These are phyloP conservation scores for Macheiramphus alcinus DNA, from an alignment of 2,113 vertebrate genomes.

Conservation along the genomic window DNA sequence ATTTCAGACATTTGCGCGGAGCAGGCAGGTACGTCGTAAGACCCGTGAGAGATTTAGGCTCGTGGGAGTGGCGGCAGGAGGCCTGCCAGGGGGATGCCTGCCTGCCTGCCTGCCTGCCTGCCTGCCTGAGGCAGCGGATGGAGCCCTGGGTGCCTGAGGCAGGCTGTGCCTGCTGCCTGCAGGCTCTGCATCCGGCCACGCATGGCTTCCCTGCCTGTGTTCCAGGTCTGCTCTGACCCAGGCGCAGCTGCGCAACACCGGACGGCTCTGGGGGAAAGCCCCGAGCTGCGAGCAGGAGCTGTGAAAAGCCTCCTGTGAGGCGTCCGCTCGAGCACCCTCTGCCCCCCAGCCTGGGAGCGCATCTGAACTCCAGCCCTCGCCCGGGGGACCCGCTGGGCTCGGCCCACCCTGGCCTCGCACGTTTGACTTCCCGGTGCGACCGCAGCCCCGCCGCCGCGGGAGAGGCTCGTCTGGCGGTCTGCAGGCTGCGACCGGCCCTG, in stretches of 20 bases:
- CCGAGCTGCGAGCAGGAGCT: neutral
- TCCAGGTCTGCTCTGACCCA: neutral
- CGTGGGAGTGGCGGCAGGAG: neutral
- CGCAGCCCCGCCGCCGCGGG: accelerated
- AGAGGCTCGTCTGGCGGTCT: neutral
- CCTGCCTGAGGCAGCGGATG: neutral
- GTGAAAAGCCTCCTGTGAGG: neutral
- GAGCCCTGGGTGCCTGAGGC: neutral
- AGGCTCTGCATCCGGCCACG: accelerated
- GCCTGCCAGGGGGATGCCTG: neutral
- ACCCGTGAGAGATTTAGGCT: neutral
- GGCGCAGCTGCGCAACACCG: neutral
- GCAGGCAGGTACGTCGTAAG: neutral
- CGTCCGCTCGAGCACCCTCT: neutral
- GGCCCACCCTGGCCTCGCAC: neutral
- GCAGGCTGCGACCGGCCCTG: neutral
- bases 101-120: neutral
- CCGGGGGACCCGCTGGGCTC: neutral
- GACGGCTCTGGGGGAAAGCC: neutral
- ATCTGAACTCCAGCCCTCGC: too few relatives aligned
- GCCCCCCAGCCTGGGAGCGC: neutral
- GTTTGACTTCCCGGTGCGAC: neutral
- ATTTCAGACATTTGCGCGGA: accelerated
- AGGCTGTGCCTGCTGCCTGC: neutral
- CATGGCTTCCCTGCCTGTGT: accelerated